Base-by-base conservation (phyloP, 2,888 invertebrate genomes). In the Mythimna impura region DNA sequence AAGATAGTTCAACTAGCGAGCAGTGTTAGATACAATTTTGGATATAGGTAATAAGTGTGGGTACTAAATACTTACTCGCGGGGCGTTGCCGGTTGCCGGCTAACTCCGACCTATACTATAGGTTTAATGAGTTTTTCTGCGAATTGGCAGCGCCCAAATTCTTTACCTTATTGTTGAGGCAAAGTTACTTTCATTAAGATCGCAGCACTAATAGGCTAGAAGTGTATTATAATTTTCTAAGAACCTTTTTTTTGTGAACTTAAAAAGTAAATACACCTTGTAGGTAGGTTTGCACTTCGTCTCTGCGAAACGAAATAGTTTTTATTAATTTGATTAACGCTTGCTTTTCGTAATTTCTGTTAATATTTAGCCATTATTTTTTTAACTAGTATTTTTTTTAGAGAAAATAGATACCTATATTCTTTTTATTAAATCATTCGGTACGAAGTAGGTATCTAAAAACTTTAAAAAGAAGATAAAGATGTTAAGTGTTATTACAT, bases 1-100 rank as follows among this genome's bases (percentile, higher is more conserved):
- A 54, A 4, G 3, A 22, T 63, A 61, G 25, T 52, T 14, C 22
- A 65, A 47, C 34, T 65, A 77, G 71, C 76, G 50, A 70, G 65
- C 57, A 80, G 64, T 76, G 72, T 61, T 64, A 14, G 34, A 68
- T 73, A 55, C 61, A 76, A 77, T 76, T 82, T 84, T 68, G n/a
- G 63, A 72, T 74, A 30, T 67, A 36, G 36, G 36, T 36, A 76
- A 55, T 43, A 76, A 55, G 63, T 85, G 84, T 83, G 78, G 81
- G 87, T 87, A 86, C 80, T 74, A 81, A 76, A 81, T 78, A 81
- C 78, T 82, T 76, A 83, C 87, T 86, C 87, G 85, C 92, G 91
- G 94, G 94, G 94, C 94, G 94, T 94, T 94, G 94, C 93, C 94
- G 92, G 90, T 94, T 94, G 94, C 93, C 94, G 92, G 90, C 90